Evolutionary conservation across 2,888 invertebrate species (phyloP).

Genomic region (Chrysina gloriosa): DNA sequence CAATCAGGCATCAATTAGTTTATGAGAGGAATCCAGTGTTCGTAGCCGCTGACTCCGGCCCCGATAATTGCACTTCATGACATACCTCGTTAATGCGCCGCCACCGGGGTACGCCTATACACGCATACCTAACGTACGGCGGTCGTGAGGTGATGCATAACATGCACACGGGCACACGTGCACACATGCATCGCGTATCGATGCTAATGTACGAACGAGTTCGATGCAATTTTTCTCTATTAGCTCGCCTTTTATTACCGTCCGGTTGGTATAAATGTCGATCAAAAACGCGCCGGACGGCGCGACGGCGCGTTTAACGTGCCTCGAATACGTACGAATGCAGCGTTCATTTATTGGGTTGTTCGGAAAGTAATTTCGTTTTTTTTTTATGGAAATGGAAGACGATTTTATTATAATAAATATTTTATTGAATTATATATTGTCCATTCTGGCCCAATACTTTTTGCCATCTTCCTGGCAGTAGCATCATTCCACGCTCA

Average conservation of each 20-base stretch:
- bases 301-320: too few species aligned
- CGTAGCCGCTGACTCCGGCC: constrained; percentile 45
- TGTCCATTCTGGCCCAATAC: too few species aligned
- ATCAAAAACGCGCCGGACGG: background rate
- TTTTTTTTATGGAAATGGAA: too few species aligned
- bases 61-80: constrained; percentile 50
- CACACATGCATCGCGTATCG: background rate
- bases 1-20: constrained; percentile 54
- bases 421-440: too few species aligned
- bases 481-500: too few species aligned
- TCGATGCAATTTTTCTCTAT: background rate
- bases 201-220: too few species aligned
- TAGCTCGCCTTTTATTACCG: background rate
- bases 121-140: background rate
- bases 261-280: background rate
- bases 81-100: constrained; percentile 32
- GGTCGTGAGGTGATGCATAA: too few species aligned
- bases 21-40: constrained; percentile 53
- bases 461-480: too few species aligned
- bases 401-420: too few species aligned
- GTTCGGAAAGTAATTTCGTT: too few species aligned
- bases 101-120: background rate
- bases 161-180: background rate
- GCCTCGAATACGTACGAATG: too few species aligned
- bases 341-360: too few species aligned